phyloP scores from a whole-genome alignment of 2,113 vertebrate genomes.

The Tylochromis polylepis region DNA sequence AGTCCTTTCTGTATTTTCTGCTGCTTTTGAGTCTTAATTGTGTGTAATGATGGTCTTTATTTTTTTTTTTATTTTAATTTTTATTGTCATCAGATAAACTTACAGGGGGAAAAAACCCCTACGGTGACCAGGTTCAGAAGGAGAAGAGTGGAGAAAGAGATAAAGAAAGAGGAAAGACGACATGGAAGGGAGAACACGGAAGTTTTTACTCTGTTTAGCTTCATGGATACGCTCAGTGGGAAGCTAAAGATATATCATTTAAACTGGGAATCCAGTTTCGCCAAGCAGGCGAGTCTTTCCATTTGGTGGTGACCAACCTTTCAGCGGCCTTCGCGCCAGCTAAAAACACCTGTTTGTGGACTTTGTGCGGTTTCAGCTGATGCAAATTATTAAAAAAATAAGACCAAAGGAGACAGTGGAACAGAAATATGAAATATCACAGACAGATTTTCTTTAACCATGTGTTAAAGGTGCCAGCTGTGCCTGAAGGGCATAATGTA shows the following conservation, averaged over 20 bases:
- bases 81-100: no score
- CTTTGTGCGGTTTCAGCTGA: not conserved
- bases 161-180: rapidly evolving
- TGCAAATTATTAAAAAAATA: no score
- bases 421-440: rapidly evolving
- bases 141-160: not conserved
- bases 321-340: not conserved
- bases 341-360: not conserved
- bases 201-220: not conserved
- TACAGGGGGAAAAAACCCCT: not conserved
- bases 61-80: no score
- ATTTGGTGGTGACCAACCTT: not conserved
- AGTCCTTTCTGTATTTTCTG: not conserved
- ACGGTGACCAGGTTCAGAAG: not conserved
- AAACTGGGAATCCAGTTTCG: not conserved
- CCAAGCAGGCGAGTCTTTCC: not conserved
- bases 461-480: not conserved
- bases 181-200: rapidly evolving
- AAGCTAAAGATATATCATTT: not conserved
- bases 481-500: not conserved
- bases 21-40: not conserved
- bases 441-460: not conserved
- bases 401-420: not conserved
- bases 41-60: no score
- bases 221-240: not conserved